A percentile compares a stretch with the other conserved stretches of the same genome.
phyloP scores from a whole-genome alignment of 2,888 invertebrate species.

The Morpho deidamia region DNA sequence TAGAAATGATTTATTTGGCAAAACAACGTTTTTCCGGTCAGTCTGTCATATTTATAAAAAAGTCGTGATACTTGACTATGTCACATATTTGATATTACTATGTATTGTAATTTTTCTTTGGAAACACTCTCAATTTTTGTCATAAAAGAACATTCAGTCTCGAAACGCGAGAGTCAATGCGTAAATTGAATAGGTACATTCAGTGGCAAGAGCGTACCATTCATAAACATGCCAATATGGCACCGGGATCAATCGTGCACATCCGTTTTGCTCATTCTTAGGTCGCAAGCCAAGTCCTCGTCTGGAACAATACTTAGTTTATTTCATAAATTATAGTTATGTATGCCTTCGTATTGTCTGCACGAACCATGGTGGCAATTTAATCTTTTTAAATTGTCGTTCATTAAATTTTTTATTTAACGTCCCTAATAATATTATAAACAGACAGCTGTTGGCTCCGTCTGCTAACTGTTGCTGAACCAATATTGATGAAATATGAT shows the following conservation, averaged over 20 bases:
- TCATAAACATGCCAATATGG: slow-evolving; percentile 62
- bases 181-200: slow-evolving; percentile 27
- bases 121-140: neutral
- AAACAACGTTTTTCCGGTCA: too few relatives aligned
- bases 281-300: slow-evolving; percentile 35
- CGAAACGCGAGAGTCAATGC: slow-evolving; percentile 10
- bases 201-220: slow-evolving; percentile 37
- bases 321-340: slow-evolving; percentile 31
- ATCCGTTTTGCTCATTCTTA: slow-evolving; percentile 52
- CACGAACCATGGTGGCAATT: neutral
- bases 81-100: too few relatives aligned
- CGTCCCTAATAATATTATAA: too few relatives aligned
- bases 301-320: slow-evolving; percentile 44
- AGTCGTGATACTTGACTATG: too few relatives aligned
- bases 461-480: too few relatives aligned
- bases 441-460: too few relatives aligned
- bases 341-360: slow-evolving; percentile 2
- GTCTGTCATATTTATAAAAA: too few relatives aligned
- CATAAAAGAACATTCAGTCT: slow-evolving; percentile 1
- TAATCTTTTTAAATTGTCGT: too few relatives aligned
- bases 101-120: too few relatives aligned
- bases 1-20: too few relatives aligned
- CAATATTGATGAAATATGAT: too few relatives aligned
- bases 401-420: too few relatives aligned
- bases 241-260: slow-evolving; percentile 57